Evolutionary conservation across 2,113 vertebrate species (phyloP).

Genomic region (Oreochromis spilurus): DNA sequence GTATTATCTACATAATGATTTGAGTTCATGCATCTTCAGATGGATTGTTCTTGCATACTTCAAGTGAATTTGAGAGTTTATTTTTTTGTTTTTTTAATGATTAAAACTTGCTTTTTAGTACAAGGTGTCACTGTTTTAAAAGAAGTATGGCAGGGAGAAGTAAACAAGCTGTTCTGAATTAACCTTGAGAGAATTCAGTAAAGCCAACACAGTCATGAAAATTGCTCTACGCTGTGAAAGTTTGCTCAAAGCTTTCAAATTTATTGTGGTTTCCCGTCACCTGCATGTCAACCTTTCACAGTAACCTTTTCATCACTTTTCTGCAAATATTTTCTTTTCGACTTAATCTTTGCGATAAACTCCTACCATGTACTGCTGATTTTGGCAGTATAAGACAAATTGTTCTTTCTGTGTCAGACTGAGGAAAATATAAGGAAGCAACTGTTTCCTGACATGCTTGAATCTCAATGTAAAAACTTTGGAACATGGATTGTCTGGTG

Average conservation of each 20-base stretch:
- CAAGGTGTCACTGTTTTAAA: neutral
- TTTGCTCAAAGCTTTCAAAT: neutral
- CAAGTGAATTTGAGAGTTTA: neutral
- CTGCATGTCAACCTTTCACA: neutral
- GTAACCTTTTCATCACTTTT: constrained; percentile 25
- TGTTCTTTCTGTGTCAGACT: neutral
- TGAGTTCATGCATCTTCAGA: neutral
- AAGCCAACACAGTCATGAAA: constrained; percentile 1
- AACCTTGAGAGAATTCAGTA: constrained; percentile 25
- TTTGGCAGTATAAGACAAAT: constrained; percentile 1
- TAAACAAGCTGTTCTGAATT: constrained; percentile 14
- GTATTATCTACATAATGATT: neutral
- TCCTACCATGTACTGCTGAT: constrained; percentile 8
- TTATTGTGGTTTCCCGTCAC: neutral
- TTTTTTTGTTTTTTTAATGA: neutral
- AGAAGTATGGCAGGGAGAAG: neutral
- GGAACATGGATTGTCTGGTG: neutral
- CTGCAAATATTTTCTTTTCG: constrained; percentile 35
- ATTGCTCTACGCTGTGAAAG: neutral
- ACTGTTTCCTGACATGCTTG: constrained; percentile 54
- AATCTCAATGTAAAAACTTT: neutral
- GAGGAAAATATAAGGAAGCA: constrained; percentile 57
- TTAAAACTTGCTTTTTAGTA: neutral
- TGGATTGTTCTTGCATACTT: neutral
- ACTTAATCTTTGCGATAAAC: constrained; percentile 4